Evolutionary conservation across 2,113 vertebrate genomes (phyloP).

Genomic region (Sapajus apella): DNA sequence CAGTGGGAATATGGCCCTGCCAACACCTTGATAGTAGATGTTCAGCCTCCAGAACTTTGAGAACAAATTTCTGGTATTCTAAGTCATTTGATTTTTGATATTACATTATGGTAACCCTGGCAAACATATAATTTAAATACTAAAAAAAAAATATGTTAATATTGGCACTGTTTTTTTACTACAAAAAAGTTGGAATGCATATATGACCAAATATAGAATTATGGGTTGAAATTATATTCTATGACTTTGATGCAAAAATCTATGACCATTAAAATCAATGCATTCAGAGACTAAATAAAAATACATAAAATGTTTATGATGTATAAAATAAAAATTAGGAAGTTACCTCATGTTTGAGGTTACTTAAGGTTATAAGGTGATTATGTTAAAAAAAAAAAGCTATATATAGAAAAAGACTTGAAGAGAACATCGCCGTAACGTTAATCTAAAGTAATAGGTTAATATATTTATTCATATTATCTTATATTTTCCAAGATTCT

Average conservation of each 20-base stretch:
- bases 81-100: neutral
- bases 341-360: neutral
- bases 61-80: neutral
- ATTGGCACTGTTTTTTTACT: neutral
- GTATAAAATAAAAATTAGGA: neutral
- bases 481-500: neutral
- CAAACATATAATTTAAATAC: neutral
- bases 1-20: neutral
- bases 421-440: neutral
- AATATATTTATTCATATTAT: neutral
- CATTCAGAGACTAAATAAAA: neutral
- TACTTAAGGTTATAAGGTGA: neutral
- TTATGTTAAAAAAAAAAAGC: neutral
- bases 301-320: neutral
- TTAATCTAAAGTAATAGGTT: neutral
- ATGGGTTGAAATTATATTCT: neutral
- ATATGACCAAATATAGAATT: neutral
- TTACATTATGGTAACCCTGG: neutral
- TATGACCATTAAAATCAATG: neutral
- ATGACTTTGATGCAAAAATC: neutral
- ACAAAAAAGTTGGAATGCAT: neutral
- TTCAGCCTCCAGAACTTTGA: neutral
- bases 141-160: neutral
- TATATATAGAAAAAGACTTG: neutral
- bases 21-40: neutral